A percentile compares a stretch with the other conserved stretches of the same genome.
These are phyloP conservation scores for Sebastes alutus DNA, from an alignment of 2,797 vertebrate genomes.

Conservation along the genomic window DNA sequence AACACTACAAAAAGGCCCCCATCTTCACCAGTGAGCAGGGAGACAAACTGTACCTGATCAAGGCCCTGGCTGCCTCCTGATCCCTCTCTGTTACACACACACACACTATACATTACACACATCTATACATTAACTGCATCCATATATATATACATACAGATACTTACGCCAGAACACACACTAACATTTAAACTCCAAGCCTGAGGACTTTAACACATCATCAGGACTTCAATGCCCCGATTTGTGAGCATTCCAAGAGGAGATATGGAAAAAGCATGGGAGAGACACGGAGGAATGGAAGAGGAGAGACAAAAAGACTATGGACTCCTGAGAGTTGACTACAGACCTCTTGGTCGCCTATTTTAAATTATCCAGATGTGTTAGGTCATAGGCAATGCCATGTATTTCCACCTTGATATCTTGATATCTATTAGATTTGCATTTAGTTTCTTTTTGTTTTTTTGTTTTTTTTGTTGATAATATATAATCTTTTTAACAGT, in stretches of 20 bases:
- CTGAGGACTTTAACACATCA: constrained; percentile 73
- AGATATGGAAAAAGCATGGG: constrained; percentile 54
- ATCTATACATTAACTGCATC: constrained; percentile 45
- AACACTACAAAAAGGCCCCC: constrained; percentile 96
- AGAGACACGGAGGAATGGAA: constrained; percentile 44
- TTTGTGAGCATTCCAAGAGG: constrained; percentile 82
- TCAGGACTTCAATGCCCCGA: constrained; percentile 69
- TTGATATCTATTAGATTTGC: constrained; percentile 79
- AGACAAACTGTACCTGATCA: constrained; percentile 94
- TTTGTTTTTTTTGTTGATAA: constrained; percentile 64
- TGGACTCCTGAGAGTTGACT: constrained; percentile 74
- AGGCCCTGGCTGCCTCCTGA: constrained; percentile 90
- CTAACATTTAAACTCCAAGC: constrained; percentile 72
- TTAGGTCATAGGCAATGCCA: constrained; percentile 78
- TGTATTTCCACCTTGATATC: constrained; percentile 83
- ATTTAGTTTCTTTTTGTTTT: constrained; percentile 65
- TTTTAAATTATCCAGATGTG: constrained; percentile 80
- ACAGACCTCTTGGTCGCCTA: constrained; percentile 75
- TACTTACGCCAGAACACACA: constrained; percentile 68
- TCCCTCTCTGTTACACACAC: constrained; percentile 47
- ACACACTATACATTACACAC: constrained; percentile 9
- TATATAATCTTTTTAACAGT: constrained; percentile 82
- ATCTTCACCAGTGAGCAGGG: constrained; percentile 96
- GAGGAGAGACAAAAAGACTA: constrained; percentile 53
- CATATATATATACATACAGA: constrained; percentile 38